A percentile compares a stretch with the other conserved stretches of the same genome.
These are phyloP conservation scores for Platorchestia sp. DNA, from an alignment of 1,140 invertebrate genomes.

Conservation along the genomic window DNA sequence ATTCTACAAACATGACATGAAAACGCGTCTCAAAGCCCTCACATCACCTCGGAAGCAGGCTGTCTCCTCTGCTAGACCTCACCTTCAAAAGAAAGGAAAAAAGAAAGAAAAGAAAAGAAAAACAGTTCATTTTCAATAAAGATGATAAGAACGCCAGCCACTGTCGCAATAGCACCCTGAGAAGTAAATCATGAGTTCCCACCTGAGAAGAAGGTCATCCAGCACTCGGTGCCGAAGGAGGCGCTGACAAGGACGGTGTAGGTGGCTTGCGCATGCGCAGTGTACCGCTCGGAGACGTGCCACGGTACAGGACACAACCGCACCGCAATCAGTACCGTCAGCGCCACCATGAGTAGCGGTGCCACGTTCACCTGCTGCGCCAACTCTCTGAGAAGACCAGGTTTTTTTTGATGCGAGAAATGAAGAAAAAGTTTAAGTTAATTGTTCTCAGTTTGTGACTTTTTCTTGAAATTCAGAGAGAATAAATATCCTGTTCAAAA, in stretches of 20 bases:
- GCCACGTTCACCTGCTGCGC: not conserved
- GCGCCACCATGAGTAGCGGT: not conserved
- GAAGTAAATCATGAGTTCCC: not conserved
- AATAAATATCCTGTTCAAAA: not conserved
- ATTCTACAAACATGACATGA: too few species aligned
- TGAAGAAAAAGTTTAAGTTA: not conserved
- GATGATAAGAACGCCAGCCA: too few species aligned
- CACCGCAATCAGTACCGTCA: not conserved
- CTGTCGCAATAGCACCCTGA: too few species aligned
- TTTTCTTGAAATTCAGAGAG: not conserved
- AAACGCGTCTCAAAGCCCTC: too few species aligned
- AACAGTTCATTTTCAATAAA: too few species aligned
- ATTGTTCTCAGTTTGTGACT: not conserved
- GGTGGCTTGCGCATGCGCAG: not conserved
- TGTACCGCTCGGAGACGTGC: slow-evolving; percentile 36
- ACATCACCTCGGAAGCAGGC: too few species aligned
- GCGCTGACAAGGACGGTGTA: slow-evolving; percentile 30
- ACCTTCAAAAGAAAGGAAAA: too few species aligned
- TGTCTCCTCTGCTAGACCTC: too few species aligned
- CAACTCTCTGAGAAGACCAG: not conserved
- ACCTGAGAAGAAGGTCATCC: slow-evolving; percentile 48
- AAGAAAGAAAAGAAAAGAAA: too few species aligned
- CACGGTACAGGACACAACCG: slow-evolving; percentile 17
- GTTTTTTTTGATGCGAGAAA: not conserved
- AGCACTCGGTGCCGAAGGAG: slow-evolving; percentile 35